Conservation (phyloP, 2,797 vertebrate species). For the Sebastes cheni region DNA sequence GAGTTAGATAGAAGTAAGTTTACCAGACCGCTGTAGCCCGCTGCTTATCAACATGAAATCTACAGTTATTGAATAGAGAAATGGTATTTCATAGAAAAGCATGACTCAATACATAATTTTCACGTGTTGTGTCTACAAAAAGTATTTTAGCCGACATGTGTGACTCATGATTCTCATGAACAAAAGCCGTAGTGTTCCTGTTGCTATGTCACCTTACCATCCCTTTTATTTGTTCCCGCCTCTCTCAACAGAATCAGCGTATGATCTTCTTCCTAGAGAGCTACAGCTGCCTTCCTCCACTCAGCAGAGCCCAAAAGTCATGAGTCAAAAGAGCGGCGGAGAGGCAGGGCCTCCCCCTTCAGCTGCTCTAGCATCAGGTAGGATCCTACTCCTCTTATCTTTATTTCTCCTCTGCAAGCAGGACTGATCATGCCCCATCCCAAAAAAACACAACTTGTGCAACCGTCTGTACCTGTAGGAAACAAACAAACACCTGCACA, state of each 20-base stretch:
- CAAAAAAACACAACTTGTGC: neutral
- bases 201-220: constrained; percentile 1
- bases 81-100: neutral
- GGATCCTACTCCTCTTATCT: constrained; percentile 75
- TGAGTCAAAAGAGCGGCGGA: constrained; percentile 98
- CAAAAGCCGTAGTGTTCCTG: neutral
- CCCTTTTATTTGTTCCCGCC: constrained; percentile 5
- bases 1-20: too few species aligned
- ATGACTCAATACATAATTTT: neutral
- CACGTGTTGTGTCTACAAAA: neutral
- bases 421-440: constrained; percentile 27
- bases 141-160: neutral
- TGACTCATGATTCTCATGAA: neutral
- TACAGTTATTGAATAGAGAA: neutral
- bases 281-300: constrained; percentile 90
- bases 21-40: too few species aligned
- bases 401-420: constrained; percentile 74
- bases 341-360: constrained; percentile 93
- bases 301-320: constrained; percentile 88
- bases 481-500: constrained; percentile 46
- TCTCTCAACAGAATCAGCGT: constrained; percentile 89
- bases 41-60: neutral
- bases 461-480: constrained; percentile 26
- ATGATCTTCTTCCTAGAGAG: constrained; percentile 97
- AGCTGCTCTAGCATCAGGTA: constrained; percentile 93